These are phyloP conservation scores for Drosophila virilis DNA, from an alignment of 1,140 invertebrate genomes.

Conservation along the genomic window DNA sequence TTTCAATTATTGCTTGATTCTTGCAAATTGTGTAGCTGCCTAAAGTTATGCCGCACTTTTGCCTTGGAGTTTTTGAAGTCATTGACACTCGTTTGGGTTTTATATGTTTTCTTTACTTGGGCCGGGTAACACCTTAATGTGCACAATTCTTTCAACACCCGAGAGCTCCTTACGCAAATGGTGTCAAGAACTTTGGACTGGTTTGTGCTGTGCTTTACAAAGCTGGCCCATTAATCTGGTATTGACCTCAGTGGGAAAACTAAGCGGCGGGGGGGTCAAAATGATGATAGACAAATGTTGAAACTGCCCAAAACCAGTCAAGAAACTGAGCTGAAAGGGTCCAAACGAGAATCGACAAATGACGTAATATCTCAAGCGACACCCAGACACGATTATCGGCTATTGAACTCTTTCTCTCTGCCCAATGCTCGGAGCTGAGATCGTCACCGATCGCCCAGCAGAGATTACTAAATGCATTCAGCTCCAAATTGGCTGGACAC, in stretches of 20 bases:
- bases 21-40: conserved; percentile 29
- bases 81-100: conserved; percentile 27
- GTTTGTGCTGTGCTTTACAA: conserved; percentile 8
- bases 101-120: not conserved
- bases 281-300: not conserved
- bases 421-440: not conserved
- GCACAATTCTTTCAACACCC: not conserved
- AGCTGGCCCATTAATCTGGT: conserved; percentile 27
- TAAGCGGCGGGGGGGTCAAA: conserved; percentile 21
- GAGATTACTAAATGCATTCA: conserved; percentile 25
- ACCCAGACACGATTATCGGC: conserved; percentile 19
- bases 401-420: conserved; percentile 55
- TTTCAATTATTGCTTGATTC: not conserved
- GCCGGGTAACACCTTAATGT: conserved; percentile 1
- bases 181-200: conserved; percentile 3
- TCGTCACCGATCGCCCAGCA: not conserved
- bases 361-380: conserved; percentile 60
- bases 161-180: conserved; percentile 16
- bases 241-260: conserved; percentile 30
- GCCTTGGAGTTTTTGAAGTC: conserved; percentile 12
- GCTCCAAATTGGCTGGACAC: conserved; percentile 22
- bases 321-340: conserved; percentile 5
- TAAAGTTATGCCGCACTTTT: conserved; percentile 53
- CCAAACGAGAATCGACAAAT: conserved; percentile 46
- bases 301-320: conserved; percentile 8